These are phyloP conservation scores for Accipiter virgatus DNA, from an alignment of 2,113 vertebrate species.

Conservation along the genomic window DNA sequence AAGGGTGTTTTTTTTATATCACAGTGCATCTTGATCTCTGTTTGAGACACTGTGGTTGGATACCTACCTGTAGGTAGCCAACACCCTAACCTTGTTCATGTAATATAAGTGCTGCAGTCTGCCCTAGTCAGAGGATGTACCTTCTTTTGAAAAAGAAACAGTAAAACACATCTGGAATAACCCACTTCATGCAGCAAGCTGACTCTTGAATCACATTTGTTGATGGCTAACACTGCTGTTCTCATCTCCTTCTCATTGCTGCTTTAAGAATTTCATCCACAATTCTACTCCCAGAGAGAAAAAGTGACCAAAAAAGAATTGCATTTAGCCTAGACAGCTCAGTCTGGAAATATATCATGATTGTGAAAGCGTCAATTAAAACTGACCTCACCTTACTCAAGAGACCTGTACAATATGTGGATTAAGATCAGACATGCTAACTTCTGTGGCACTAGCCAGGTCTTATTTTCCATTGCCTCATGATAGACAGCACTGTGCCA, in stretches of 20 bases:
- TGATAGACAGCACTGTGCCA: neutral
- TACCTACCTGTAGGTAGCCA: neutral
- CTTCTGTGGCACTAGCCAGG: neutral
- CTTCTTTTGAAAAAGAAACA: neutral
- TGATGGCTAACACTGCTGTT: neutral
- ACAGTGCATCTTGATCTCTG: neutral
- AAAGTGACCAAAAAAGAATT: neutral
- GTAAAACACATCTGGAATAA: neutral
- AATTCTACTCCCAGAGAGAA: neutral
- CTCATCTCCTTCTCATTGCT: neutral
- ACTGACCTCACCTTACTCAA: neutral
- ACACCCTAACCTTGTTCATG: neutral
- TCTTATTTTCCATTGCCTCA: neutral
- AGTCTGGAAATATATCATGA: neutral
- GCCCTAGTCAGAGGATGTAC: neutral
- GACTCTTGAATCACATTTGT: neutral
- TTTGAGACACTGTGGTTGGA: neutral
- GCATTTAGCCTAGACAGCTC: neutral
- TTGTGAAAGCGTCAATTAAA: neutral
- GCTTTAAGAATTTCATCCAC: neutral
- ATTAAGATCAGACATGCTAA: slow-evolving; percentile 3
- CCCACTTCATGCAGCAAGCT: neutral
- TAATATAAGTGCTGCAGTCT: neutral
- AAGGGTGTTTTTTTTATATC: neutral
- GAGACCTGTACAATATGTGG: neutral